Evolutionary conservation across 2,113 vertebrate species (phyloP), one percentile per base, ranked within the genome.

Genomic region (Pachycephala philippinensis): DNA sequence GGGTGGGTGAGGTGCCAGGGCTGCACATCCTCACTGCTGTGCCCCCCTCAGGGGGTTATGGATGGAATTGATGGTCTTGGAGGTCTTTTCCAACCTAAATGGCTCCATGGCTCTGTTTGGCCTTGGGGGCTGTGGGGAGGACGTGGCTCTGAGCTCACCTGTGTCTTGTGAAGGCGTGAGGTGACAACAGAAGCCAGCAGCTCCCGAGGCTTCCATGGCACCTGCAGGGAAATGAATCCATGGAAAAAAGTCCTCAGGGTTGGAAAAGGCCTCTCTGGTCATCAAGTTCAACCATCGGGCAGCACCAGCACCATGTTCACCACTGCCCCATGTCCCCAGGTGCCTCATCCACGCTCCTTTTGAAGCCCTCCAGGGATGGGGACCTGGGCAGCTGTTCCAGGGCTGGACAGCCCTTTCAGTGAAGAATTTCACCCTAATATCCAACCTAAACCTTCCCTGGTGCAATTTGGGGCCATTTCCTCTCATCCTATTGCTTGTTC

Each of bases 161-260:
- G 28, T 14, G 18, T 11, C 53, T 17, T 42, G n/a, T 50, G 27
- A 42, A 68, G 30, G 4, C 1, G 2, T 37, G 52, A 57, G 56
- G 17, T 19, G 49, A 64, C 57, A 60, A 35, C 13, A 44, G 59
- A 13, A 68, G 10, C 50, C 57, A 56, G 1, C 35, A 64, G 44
- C 14, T 17, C 17, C 49, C 0, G 1, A 13, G 19, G 30, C 30
- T 71, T 52, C 15, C 13, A 7, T 0, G 2, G n/a, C 71, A 35
- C 33, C 52, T 59, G 19, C 23, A 28, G 72, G 66, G 40, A 14
- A 49, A 30, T 33, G 60, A 49, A 37, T 17, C n/a, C 61, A 23
- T 31, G 35, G 53, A 19, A 7, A 1, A 5, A 17, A 40, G 10
- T 10, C 21, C 9, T 2, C 35, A 22, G 39, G 52, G 19, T 5